Evolutionary conservation across 2,797 vertebrate species (phyloP).

Genomic region (Mormyrus hasselquistii): DNA sequence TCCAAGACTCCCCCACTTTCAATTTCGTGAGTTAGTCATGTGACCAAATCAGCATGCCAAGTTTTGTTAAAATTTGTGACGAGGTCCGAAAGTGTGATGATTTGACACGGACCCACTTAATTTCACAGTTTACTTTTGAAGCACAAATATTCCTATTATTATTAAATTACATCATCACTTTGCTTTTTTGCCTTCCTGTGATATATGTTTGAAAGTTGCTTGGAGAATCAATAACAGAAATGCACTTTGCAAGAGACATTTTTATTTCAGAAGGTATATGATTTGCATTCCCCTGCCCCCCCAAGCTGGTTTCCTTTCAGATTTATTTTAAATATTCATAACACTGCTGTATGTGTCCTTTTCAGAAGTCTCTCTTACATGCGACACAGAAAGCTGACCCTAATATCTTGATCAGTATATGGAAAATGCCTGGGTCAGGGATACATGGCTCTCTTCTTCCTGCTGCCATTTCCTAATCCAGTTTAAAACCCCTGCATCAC

Average conservation of each 20-base stretch:
- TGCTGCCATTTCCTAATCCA: background rate
- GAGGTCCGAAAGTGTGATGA: too few relatives aligned
- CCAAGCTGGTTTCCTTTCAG: background rate
- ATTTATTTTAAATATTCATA: background rate
- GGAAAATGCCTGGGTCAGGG: background rate
- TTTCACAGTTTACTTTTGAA: background rate
- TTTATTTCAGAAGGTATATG: background rate
- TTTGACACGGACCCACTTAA: background rate
- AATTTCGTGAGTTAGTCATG: too few relatives aligned
- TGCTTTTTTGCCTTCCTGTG: background rate
- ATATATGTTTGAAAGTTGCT: background rate
- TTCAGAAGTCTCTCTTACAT: background rate
- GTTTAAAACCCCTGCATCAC: background rate
- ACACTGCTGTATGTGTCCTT: background rate
- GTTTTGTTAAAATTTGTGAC: too few relatives aligned
- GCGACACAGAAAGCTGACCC: background rate
- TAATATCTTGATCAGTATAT: background rate
- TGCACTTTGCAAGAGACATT: background rate
- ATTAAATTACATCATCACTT: background rate
- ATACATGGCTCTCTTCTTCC: background rate
- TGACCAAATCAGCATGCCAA: too few relatives aligned
- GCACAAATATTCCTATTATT: background rate
- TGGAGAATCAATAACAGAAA: background rate
- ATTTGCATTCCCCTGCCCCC: background rate
- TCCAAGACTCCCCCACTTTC: too few relatives aligned